Evolutionary conservation across 2,888 invertebrate genomes (phyloP).

Genomic region (Aromia moschata): DNA sequence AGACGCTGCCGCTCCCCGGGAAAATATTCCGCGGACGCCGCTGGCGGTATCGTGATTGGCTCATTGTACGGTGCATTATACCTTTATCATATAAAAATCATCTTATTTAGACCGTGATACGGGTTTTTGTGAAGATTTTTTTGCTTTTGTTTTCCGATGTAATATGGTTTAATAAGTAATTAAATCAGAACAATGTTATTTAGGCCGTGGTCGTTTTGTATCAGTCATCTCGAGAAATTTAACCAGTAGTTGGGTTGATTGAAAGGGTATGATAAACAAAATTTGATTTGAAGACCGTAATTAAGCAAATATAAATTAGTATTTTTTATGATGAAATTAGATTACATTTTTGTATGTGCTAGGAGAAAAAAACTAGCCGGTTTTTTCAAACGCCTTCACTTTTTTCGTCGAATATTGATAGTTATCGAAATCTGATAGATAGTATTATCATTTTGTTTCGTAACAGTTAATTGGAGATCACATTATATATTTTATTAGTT

Average conservation of each 20-base stretch:
- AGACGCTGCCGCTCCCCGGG: too few species aligned
- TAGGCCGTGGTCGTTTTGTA: constrained; percentile 22
- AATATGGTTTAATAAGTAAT: constrained; percentile 51
- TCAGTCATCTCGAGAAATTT: constrained; percentile 30
- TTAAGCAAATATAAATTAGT: constrained; percentile 28
- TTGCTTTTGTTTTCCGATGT: constrained; percentile 31
- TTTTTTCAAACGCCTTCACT: not conserved
- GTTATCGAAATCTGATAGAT: too few species aligned
- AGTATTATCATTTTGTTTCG: too few species aligned
- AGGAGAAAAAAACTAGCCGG: constrained; percentile 7
- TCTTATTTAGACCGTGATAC: constrained; percentile 56
- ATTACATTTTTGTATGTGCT: constrained; percentile 11
- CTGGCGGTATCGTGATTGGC: constrained; percentile 60
- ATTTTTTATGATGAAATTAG: constrained; percentile 17
- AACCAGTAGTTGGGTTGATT: constrained; percentile 33
- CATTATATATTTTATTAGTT: too few species aligned
- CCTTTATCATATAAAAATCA: constrained; percentile 55
- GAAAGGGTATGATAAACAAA: constrained; percentile 23
- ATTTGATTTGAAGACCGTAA: constrained; percentile 22
- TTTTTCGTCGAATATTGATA: not conserved
- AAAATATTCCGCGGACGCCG: too few species aligned
- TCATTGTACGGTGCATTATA: constrained; percentile 54
- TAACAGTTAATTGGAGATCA: too few species aligned
- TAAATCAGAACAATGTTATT: constrained; percentile 40
- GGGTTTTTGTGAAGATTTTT: constrained; percentile 42